Evolutionary conservation across 2,888 invertebrate species (phyloP).

Genomic region (Papilio gigon): DNA sequence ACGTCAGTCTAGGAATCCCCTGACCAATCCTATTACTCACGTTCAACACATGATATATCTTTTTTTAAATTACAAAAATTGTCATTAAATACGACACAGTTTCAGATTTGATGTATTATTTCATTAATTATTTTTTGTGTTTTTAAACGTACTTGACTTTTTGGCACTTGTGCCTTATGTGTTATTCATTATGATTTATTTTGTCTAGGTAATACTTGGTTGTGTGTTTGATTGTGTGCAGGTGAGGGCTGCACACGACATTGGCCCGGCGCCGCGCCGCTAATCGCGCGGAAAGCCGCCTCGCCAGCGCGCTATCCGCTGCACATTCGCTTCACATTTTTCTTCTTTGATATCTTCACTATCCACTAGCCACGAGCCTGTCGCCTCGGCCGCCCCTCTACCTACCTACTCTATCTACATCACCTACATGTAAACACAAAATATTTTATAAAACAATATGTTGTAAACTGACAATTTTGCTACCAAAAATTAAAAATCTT

Average conservation of each 20-base stretch:
- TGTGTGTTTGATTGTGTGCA: neutral
- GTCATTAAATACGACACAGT: too few species aligned
- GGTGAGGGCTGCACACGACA: neutral
- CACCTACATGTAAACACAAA: neutral
- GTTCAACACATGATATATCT: too few species aligned
- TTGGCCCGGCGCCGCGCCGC: neutral
- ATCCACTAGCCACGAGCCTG: neutral
- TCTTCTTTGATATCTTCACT: conserved; percentile 15
- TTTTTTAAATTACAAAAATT: too few species aligned
- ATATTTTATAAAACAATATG: neutral
- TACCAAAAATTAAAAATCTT: too few species aligned
- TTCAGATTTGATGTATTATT: too few species aligned
- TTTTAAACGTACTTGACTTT: neutral
- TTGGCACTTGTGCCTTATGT: neutral
- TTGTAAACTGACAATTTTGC: too few species aligned
- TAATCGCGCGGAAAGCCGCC: conserved; percentile 11
- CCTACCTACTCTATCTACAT: too few species aligned
- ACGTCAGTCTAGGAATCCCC: too few species aligned
- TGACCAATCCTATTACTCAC: too few species aligned
- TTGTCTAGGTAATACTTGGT: neutral
- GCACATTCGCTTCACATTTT: conserved; percentile 6
- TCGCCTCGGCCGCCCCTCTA: neutral
- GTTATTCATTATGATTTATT: neutral
- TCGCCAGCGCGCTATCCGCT: neutral
- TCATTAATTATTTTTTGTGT: neutral